Percentiles rank a stretch among this genome's conserved stretches.
Evolutionary conservation across 2,888 invertebrate genomes (phyloP).

Genomic region (Phanerotoma sp.): DNA sequence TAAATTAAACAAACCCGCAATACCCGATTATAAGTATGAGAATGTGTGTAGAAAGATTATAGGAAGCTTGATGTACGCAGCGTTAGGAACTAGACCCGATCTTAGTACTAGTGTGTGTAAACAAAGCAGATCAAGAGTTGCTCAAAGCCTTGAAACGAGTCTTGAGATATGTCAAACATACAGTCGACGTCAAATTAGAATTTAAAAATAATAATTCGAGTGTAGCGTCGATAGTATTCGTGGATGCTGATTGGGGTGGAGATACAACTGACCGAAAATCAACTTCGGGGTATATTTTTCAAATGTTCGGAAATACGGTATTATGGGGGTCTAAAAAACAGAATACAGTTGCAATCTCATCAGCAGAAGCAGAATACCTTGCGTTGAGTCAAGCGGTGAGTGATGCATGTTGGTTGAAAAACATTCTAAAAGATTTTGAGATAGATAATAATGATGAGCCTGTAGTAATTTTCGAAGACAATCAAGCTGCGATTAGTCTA

Average conservation of each 20-base stretch:
- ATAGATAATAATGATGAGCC: slow-evolving; percentile 3
- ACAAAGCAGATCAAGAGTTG: slow-evolving; percentile 15
- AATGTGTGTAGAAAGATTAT: slow-evolving; percentile 25
- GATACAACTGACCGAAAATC: slow-evolving; percentile 19
- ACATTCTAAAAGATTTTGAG: slow-evolving; percentile 23
- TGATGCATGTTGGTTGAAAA: slow-evolving; percentile 31
- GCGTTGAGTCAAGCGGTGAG: slow-evolving; percentile 25
- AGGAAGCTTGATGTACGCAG: slow-evolving; percentile 32
- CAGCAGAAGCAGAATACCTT: slow-evolving; percentile 31
- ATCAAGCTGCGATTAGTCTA: slow-evolving; percentile 24
- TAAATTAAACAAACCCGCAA: slow-evolving; percentile 3
- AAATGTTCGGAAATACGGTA: slow-evolving; percentile 26
- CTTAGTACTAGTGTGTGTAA: not conserved
- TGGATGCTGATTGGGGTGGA: slow-evolving; percentile 32
- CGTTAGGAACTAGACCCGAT: slow-evolving; percentile 32
- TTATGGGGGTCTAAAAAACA: slow-evolving; percentile 31
- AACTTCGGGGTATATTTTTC: slow-evolving; percentile 29
- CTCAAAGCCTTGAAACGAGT: slow-evolving; percentile 34
- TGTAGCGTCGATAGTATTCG: slow-evolving; percentile 27
- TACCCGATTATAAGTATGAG: too few species aligned
- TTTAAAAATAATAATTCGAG: slow-evolving; percentile 21
- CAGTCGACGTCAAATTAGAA: slow-evolving; percentile 27
- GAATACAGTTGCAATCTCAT: slow-evolving; percentile 25
- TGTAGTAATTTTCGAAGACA: slow-evolving; percentile 26
- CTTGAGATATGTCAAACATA: slow-evolving; percentile 35